Conservation (phyloP, 2,113 vertebrate genomes). For the Notechis scutatus region DNA sequence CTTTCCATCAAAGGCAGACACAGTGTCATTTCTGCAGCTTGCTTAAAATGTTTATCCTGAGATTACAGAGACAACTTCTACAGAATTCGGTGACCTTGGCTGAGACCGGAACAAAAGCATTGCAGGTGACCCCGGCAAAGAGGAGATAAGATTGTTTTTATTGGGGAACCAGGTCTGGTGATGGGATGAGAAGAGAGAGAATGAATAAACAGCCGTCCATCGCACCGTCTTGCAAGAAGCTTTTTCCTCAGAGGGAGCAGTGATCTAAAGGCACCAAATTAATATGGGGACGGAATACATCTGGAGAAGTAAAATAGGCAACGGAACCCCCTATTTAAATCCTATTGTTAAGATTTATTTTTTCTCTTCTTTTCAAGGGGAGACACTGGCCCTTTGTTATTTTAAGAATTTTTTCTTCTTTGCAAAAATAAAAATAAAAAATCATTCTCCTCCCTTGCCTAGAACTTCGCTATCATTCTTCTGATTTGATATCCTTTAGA, state of each 20-base stretch:
- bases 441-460: not conserved
- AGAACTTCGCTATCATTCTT: not conserved
- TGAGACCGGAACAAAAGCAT: slow-evolving; percentile 47
- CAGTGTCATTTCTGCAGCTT: slow-evolving; percentile 34
- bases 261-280: slow-evolving; percentile 53
- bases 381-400: not conserved
- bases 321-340: not conserved
- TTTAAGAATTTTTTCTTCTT: not conserved
- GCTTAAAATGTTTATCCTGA: slow-evolving; percentile 46
- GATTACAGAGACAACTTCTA: slow-evolving; percentile 55
- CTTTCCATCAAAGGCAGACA: slow-evolving; percentile 37
- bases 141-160: slow-evolving; percentile 37
- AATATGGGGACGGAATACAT: slow-evolving; percentile 33
- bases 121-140: slow-evolving; percentile 27
- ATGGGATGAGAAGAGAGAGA: slow-evolving; percentile 45
- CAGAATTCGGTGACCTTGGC: slow-evolving; percentile 56
- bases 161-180: slow-evolving; percentile 39
- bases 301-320: slow-evolving; percentile 14
- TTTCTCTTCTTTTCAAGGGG: no score
- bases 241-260: slow-evolving; percentile 42
- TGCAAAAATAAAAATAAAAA: no score
- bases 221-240: not conserved
- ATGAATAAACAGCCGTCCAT: slow-evolving; percentile 10
- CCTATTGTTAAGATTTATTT: not conserved
- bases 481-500: not conserved